phyloP scores from a whole-genome alignment of 2,888 invertebrate species.

The Apamea anceps region DNA sequence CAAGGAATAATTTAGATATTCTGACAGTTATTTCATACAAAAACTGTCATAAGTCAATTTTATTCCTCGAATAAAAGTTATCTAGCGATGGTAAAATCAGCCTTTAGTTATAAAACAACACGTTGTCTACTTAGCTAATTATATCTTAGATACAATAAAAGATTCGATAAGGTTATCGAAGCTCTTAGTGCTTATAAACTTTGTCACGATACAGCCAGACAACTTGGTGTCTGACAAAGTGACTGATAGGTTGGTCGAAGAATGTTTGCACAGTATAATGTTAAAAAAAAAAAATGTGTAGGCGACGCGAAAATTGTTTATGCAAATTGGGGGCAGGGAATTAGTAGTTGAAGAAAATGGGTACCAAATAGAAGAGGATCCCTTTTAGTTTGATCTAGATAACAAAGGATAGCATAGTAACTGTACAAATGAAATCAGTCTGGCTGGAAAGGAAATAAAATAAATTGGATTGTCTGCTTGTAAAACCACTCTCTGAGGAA shows the following conservation, averaged over 20 bases:
- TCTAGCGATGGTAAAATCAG: no score
- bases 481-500: neutral
- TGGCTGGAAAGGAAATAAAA: neutral
- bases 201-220: neutral
- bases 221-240: slow-evolving; percentile 3
- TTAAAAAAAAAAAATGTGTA: neutral
- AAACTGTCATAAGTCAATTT: no score
- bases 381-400: slow-evolving; percentile 11
- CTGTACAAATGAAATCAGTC: slow-evolving; percentile 15
- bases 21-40: no score
- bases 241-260: neutral
- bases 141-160: neutral
- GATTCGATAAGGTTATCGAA: neutral
- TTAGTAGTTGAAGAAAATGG: neutral
- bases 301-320: slow-evolving; percentile 7
- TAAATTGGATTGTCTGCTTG: slow-evolving; percentile 14
- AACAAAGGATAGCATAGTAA: neutral
- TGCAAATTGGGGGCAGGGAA: neutral
- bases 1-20: no score
- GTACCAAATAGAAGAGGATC: neutral
- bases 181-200: neutral
- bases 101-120: neutral
- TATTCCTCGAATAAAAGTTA: no score
- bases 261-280: slow-evolving; percentile 6
- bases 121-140: neutral